These are phyloP conservation scores for Metallyticus violacea DNA, from an alignment of 2,888 invertebrate genomes.

Conservation along the genomic window DNA sequence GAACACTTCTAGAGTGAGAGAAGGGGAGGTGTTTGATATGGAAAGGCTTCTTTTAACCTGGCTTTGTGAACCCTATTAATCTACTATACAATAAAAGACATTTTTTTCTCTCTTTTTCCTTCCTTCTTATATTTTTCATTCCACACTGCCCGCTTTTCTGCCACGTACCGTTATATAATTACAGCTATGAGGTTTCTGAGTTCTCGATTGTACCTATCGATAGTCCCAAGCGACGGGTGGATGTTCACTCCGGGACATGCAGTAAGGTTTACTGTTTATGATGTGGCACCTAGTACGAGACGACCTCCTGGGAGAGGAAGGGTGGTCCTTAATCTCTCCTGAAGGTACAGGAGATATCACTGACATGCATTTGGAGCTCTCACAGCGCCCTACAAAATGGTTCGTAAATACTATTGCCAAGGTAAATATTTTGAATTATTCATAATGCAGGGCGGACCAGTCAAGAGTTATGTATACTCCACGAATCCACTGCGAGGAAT, in stretches of 20 bases:
- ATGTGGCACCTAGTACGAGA: background rate
- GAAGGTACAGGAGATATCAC: background rate
- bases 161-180: background rate
- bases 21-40: background rate
- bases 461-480: no score
- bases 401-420: no score
- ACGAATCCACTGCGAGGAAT: no score
- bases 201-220: background rate
- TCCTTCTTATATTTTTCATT: background rate
- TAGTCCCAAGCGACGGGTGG: no score
- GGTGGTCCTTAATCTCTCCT: background rate
- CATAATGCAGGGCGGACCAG: no score
- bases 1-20: background rate
- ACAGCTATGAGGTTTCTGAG: background rate
- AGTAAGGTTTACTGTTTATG: background rate
- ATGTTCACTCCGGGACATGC: background rate
- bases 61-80: background rate
- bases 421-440: no score
- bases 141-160: no score
- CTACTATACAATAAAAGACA: background rate
- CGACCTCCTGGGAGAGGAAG: background rate
- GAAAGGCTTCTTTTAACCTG: background rate
- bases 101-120: background rate
- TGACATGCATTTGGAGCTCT: background rate
- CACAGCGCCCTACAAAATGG: background rate